A percentile compares a stretch with the other conserved stretches of the same genome.
Conservation (phyloP, 92 coral and sea anemone genomes). For the Metridium senile region DNA sequence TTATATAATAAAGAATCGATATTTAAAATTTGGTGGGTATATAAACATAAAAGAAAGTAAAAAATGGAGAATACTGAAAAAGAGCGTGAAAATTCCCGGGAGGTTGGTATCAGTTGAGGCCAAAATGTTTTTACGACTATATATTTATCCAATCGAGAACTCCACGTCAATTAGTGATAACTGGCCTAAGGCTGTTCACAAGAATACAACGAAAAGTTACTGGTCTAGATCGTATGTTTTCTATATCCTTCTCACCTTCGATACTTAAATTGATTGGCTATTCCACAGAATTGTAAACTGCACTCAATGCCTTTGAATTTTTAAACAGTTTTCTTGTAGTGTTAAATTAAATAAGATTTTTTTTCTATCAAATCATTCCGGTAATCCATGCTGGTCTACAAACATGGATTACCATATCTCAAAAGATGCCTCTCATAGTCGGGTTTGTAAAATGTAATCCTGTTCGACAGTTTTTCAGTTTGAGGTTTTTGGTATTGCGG, state of each 20-base stretch:
- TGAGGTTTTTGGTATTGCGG: background rate
- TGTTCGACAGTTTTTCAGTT: background rate
- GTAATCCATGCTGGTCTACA: background rate
- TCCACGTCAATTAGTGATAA: too few species aligned
- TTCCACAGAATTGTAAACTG: slow-evolving; percentile 7
- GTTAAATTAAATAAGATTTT: background rate
- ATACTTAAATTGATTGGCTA: background rate
- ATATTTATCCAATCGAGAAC: too few species aligned
- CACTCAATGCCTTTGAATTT: slow-evolving; percentile 4
- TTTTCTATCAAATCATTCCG: background rate
- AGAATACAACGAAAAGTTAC: background rate
- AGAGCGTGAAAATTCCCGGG: too few species aligned
- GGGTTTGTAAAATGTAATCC: background rate
- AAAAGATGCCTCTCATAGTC: background rate
- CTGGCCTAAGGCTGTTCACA: background rate
- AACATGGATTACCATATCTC: background rate
- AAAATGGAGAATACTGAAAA: too few species aligned
- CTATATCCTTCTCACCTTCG: background rate
- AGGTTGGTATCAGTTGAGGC: too few species aligned
- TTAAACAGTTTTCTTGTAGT: slow-evolving; percentile 1
- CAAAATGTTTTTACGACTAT: too few species aligned
- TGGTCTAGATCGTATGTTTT: background rate
- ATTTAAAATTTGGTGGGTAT: too few species aligned
- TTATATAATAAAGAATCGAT: too few species aligned
- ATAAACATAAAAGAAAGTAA: too few species aligned